Percentiles rank a stretch among this genome's conserved stretches.
Conservation (phyloP, 2,797 vertebrate genomes). For the Pseudochirops cupreus region DNA sequence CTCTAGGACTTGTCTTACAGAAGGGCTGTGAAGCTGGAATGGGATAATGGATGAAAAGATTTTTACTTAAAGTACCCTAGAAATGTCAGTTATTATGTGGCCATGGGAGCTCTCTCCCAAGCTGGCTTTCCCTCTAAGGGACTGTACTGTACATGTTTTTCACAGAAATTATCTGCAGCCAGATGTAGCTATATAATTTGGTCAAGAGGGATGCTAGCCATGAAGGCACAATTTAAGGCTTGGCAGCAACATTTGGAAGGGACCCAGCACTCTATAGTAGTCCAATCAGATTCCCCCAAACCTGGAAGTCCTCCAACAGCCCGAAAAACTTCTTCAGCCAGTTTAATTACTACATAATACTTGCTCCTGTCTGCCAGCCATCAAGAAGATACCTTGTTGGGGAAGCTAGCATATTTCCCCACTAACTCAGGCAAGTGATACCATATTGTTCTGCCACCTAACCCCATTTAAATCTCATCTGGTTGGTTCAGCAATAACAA, state of each 20-base stretch:
- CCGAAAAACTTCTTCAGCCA: not conserved
- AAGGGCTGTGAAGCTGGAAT: not conserved
- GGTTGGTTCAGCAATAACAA: not conserved
- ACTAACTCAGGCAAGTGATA: not conserved
- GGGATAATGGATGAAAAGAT: not conserved
- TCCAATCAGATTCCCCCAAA: not conserved
- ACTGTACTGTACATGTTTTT: not conserved
- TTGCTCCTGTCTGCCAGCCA: not conserved
- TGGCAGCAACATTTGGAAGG: not conserved
- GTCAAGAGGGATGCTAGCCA: not conserved
- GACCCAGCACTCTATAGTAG: not conserved
- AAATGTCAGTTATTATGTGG: not conserved
- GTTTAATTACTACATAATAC: not conserved
- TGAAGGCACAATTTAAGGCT: not conserved
- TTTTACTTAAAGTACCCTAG: not conserved
- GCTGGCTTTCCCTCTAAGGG: not conserved
- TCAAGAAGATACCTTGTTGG: not conserved
- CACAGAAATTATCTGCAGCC: not conserved
- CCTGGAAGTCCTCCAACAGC: not conserved
- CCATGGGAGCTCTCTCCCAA: not conserved
- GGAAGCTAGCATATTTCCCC: not conserved
- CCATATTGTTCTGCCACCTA: not conserved
- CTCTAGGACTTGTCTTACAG: not conserved
- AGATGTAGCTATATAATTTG: not conserved
- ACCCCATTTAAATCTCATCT: not conserved